Evolutionary conservation across 1,140 invertebrate species (phyloP), one percentile per base, ranked within the genome.

Genomic region (Halesus radiatus): DNA sequence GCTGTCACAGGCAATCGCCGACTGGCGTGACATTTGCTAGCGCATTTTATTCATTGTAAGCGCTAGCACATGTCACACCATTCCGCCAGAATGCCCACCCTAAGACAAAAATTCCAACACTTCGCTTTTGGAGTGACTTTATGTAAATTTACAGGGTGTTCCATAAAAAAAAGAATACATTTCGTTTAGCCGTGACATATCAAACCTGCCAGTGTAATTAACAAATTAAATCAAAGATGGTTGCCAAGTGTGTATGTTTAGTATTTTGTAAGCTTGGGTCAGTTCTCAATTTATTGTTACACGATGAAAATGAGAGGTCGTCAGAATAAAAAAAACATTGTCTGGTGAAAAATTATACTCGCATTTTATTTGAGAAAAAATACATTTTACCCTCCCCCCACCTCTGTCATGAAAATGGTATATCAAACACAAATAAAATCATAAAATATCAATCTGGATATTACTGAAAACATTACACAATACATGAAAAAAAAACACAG

Each of bases 221-320:
- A 78, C 37, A 79, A 37, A 70, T 68, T 58, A 78, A 80, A 79
- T 80, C 78, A 77, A 78, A 83, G 79, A 83, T 75, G 82, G 79
- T 83, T 81, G 82, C 82, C 82, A 80, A 83, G 82, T 83, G 82
- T 83, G 82, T 83, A 83, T 83, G 80, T 81, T 83, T 81, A 81
- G 80, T 81, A 83, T 81, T 83, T 83, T 83, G 82, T 83, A 83
- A 83, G 80, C 78, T 79, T 81, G 80, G 82, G 82, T 81, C 80
- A 83, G 80, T 83, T 83, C 82, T 81, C 80, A 81, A 81, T 81
- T 81, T 79, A 81, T 83, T 83, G 80, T 83, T 83, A 83, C 78
- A 81, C 79, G 77, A 83, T 80, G 82, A 83, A 79, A 74, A 81
- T 82, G 80, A 81, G 82, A 83, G 78, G 75, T 81, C 80, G 82